Evolutionary conservation across 2,113 vertebrate species (phyloP).

Genomic region (Hippocampus guttulatus): DNA sequence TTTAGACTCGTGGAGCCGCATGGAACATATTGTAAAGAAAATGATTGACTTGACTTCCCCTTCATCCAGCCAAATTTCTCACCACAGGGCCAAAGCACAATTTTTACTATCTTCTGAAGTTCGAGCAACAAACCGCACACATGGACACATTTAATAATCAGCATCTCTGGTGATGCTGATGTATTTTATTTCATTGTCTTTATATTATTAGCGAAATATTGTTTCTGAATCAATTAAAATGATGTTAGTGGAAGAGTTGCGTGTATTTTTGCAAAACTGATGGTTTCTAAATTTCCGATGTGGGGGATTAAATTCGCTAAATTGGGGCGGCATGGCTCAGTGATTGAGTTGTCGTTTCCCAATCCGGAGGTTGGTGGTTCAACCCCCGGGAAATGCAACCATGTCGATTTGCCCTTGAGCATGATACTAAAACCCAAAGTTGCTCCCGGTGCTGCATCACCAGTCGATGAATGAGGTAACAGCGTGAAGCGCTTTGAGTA

Average conservation of each 20-base stretch:
- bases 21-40: no score
- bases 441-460: no score
- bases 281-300: neutral
- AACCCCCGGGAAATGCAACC: no score
- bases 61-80: neutral
- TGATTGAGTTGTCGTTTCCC: no score
- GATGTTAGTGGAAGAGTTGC: neutral
- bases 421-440: no score
- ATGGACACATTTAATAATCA: neutral
- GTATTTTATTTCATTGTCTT: no score
- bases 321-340: neutral
- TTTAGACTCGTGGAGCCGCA: no score
- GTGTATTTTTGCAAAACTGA: neutral
- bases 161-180: neutral
- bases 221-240: neutral
- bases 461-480: no score
- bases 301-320: neutral
- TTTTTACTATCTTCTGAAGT: neutral
- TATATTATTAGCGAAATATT: neutral
- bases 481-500: no score
- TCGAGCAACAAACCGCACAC: neutral
- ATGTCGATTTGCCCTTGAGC: no score
- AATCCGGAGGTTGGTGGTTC: no score
- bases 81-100: neutral
- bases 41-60: no score